Evolutionary conservation across 2,888 invertebrate species (phyloP), one percentile per base, ranked within the genome.

Genomic region (Mesorhabditis belari): DNA sequence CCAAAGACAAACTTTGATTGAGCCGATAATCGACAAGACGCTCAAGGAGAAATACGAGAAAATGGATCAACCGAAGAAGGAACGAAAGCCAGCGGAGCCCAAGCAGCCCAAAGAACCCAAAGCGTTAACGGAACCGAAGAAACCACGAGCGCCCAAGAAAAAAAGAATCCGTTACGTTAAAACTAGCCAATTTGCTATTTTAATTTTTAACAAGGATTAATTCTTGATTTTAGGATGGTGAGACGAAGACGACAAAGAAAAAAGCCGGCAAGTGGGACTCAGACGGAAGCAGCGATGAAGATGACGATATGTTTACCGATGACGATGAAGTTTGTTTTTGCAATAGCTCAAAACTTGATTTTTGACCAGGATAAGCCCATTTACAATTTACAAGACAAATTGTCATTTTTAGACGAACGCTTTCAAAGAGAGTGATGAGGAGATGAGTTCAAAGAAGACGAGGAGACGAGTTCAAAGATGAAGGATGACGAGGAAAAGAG

Each of bases 1-100:
- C 71, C 4, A 73, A 73, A 55, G 71, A 71, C 62, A 66, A 64
- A 12, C 50, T 63, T 6, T 63, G 72, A n/a, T 77, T 5, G 74
- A 69, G 57, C 75, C 75, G 9, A 64, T 60, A 5, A 51, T 74
- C 5, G 72, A 71, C 55, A 66, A 63, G 23, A 70, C 71, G 17
- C 64, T 74, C 49, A 73, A 71, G 56, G 70, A 66, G 25, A 76
- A 75, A 57, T 76, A 75, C 62, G 75, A 72, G 61, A 76, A 75
- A 63, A 65, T 69, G 63, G 28, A 62, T 27, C 60, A 62, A 21
- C 71, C 71, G 21, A 71, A 70, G 59, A 70, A 69, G 57, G 68
- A 70, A 26, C 55, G 68, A 3, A 66, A 63, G 26, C 63, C 66
- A 63, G 65, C 67, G 57, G 69, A 67, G 56, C 66, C 70, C 21